Evolutionary conservation across 37 sponge, comb jelly and placozoan genomes (phyloP), one percentile per base, ranked within the genome.

Genomic region (Spongia lamella): DNA sequence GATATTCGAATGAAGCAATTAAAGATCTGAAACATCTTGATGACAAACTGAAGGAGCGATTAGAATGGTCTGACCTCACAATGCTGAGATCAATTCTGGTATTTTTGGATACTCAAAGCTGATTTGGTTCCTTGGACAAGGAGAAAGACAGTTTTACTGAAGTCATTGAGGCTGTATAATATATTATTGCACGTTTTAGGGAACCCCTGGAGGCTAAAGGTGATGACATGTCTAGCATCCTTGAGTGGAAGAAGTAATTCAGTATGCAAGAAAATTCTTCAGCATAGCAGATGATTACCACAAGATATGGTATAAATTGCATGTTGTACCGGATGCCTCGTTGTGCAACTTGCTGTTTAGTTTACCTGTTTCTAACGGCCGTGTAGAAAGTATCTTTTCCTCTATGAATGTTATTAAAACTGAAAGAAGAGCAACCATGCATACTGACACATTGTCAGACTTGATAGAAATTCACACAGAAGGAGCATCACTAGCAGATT

Each of bases 181-280:
- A 22, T 52, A 53, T 77, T 29, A 34, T 20, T 68, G 69, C 11
- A 15, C 30, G 20, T n/a, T 66, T 77, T 61, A 38, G 56, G 13
- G 68, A 35, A 7, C 79, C 70, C 20, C 70, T 56, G 19, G 69
- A 79, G 36, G 79, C 70, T 59, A 80, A 61, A 71, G 81, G 72
- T 33, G 53, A 49, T 60, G 53, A 62, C 53, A 66, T 81, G 4
- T 20, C 57, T 22, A 52, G 47, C 25, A 65, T 64, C 24, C 31
- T 63, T 3, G 76, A 34, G 43, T 76, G 31, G 66, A 77, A 25
- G 78, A 66, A 24, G 54, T 55, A 36, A 59, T 76, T 64, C 67
- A 77, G 0, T 77, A 77, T 54, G 38, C 78, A 24, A 66, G 68
- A 67, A 53, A 0, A 13, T 77, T 65, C 68, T 67, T 77, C 2